Evolutionary conservation across 2,113 vertebrate genomes (phyloP), one percentile per base, ranked within the genome.

Genomic region (Xiphorhynchus elegans): DNA sequence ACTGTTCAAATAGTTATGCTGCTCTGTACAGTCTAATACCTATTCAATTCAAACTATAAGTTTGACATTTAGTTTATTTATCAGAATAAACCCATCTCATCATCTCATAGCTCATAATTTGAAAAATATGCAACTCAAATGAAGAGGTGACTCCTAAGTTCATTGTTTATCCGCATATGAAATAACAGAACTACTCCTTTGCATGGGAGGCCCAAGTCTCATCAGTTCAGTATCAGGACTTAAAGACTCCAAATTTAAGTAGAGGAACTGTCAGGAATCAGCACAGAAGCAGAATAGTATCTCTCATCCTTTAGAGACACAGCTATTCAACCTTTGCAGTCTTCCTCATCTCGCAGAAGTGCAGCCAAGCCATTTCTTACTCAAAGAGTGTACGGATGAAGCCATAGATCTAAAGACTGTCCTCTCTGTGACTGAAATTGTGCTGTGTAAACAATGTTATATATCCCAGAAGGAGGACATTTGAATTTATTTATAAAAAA

Each of bases 381-480:
- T 96, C 97, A 98, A 87, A 97, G 93, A 67, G 95, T 96, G 90
- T 53, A 94, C 69, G 60, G 96, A 96, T 50, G 97, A 95, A 97
- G 97, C 84, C 97, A 98, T 39, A 96, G 68, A 60, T 58, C 95
- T 95, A 97, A 64, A 96, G 97, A 91, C 97, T 96, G 98, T 97
- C 97, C 97, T 95, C 97, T 96, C 96, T 97, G 96, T 93, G 93
- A 96, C 94, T 95, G 95, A 97, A 95, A 97, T 96, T 97, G 98
- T 97, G 98, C 98, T 97, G 97, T 98, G 98, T 98, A 98, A 98
- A 98, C 98, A 98, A 97, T 72, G 93, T 97, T 97, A 96, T 16
- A 95, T 37, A 97, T 97, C 97, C 97, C 98, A 97, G 96, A 50
- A 97, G 97, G 95, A 98, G 98, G 97, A 98, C 97, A 91, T 96